Evolutionary conservation across 2,113 vertebrate species (phyloP).

Genomic region (Acanthisitta chloris): DNA sequence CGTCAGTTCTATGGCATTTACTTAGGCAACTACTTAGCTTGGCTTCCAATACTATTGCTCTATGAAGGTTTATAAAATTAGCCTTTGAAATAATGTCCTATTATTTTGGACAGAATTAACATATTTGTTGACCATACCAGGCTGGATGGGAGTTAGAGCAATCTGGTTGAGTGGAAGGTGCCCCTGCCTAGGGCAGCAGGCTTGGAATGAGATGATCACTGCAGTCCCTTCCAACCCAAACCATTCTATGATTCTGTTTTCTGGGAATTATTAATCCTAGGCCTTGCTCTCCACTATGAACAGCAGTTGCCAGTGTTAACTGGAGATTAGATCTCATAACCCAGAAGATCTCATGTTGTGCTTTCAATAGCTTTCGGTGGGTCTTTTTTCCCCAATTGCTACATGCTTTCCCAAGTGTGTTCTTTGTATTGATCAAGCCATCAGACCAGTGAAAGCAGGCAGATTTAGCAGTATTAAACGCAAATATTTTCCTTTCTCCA

Average conservation of each 20-base stretch:
- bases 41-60: not conserved
- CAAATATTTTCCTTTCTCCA: constrained; percentile 7
- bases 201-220: not conserved
- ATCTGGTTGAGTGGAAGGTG: not conserved
- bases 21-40: not conserved
- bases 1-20: not conserved
- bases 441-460: not conserved
- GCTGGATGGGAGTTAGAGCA: not conserved
- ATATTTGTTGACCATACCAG: not conserved
- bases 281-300: not conserved
- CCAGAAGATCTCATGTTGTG: not conserved
- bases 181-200: accelerated
- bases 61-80: not conserved
- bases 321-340: not conserved
- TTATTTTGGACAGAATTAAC: not conserved
- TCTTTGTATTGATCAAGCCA: not conserved
- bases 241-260: not conserved
- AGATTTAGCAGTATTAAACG: constrained; percentile 18
- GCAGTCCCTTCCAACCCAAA: not conserved
- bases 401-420: not conserved
- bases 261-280: not conserved
- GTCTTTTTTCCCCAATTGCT: not conserved
- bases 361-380: not conserved
- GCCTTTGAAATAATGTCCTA: not conserved
- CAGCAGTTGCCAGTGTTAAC: not conserved